Base-by-base conservation (phyloP, 2,888 invertebrate species). In the Erpobdella octoculata region DNA sequence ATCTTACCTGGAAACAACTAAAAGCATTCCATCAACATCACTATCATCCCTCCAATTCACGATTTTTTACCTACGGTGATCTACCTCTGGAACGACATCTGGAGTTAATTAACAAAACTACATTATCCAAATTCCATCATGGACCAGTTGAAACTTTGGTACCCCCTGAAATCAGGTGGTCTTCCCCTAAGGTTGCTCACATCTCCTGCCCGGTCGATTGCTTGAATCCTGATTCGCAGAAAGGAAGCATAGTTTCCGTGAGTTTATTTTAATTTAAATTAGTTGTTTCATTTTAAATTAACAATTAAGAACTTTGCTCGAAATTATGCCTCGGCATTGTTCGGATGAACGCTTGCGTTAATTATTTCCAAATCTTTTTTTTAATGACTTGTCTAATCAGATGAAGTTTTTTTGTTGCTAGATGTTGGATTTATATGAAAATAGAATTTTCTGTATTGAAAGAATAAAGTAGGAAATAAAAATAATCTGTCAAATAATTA, bases 11-110 rank as follows among this genome's bases (percentile, higher is more conserved):
- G 85, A 82, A 88, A 58, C 88, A 91, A 82, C 86, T 96, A 74
- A 88, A 88, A 71, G 86, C 89, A 35, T 95, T 95, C 81, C 93
- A 96, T 81, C 81, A 86, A 21, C 88, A 87, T 67, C 90, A 91
- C 82, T 96, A 96, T 83, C 93, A 94, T 83, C 94, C 95, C 0
- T 91, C 91, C 77, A 96, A 96, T 84, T 87, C 91, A 0, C 80
- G 90, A 73, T 90, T 95, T 79, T 93, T 88, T 83, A 92, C 92
- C 0, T 96, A 96, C 81, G 95, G 95, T 0, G 90, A 91, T 79
- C 90, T 94, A 77, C 89, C 92, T 0, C 80, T 95, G 31, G 87
- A 88, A 76, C 86, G 88, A 28, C 90, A 91, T 73, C 85, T 96
- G 15, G 87, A 89, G 77, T 89, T 89, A 79, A 85, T 95, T 0